Evolutionary conservation across 2,113 vertebrate species (phyloP), one percentile per base, ranked within the genome.

Genomic region (Gracilinanus agilis): DNA sequence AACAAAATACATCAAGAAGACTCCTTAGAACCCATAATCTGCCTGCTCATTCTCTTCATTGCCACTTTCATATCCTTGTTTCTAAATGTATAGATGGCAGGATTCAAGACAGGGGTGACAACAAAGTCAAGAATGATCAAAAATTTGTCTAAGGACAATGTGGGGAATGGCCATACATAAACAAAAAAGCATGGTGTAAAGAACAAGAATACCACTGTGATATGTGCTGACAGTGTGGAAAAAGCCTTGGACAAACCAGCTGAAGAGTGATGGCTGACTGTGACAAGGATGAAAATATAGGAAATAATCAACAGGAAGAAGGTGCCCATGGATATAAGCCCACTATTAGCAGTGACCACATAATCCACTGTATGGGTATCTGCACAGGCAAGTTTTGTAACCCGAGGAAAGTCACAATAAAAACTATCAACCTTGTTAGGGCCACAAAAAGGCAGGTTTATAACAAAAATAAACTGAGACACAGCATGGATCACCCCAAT

Each of bases 51-150:
- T 88, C 58, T 96, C 89, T 55, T 93, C 67, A 94, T 55, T 9
- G 94, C 67, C 11, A 24, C 16, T 91, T 54, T 91, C 53, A 96
- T 91, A 3, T 97, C 90, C 89, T 95, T 88, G 49, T 96, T 96
- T 92, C 92, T 95, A 89, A 97, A 56, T n/a, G 89, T 94, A 40
- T 95, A 95, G 23, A 97, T 97, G 40, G 95, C 6, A 92, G 96
- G 92, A 88, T 97, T 96, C 19, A 96, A 90, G 44, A 97, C 0
- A 40, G 94, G 93, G 13, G 94, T 96, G 2, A 96, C 90, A 54
- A 92, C 95, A 90, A 96, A 95, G 34, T 96, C 96, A 44, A 95
- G 16, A 91, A 94, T 94, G 53, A 96, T 95, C 13, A 97, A 27
- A 29, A 93, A 53, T 27, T 96, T 95, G 93, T 95, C 94, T 56